These are phyloP conservation scores for Chaetodon trifascialis DNA, from an alignment of 2,113 vertebrate genomes.

Conservation along the genomic window DNA sequence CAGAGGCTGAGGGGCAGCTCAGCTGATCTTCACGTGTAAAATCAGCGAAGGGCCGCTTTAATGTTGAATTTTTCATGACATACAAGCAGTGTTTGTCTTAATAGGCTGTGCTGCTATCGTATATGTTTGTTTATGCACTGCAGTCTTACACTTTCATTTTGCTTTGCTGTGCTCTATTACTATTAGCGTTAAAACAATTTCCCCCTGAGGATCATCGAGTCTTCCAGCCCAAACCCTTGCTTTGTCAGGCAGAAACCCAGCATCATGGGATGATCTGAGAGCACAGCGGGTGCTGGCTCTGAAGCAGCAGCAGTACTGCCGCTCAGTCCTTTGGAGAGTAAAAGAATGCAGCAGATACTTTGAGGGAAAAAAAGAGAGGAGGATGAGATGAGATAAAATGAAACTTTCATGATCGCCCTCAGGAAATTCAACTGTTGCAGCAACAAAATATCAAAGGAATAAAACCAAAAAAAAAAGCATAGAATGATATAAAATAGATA, in stretches of 20 bases:
- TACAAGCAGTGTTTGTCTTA: background rate
- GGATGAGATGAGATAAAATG: slow-evolving; percentile 49
- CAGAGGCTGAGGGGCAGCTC: background rate
- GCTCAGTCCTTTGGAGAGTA: slow-evolving; percentile 31
- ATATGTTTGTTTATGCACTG: background rate
- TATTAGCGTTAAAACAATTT: background rate
- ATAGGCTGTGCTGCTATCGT: background rate
- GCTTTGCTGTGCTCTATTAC: background rate
- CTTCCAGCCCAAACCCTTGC: slow-evolving; percentile 24
- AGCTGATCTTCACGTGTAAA: background rate
- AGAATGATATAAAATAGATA: background rate
- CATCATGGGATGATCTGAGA: slow-evolving; percentile 55
- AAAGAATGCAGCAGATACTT: slow-evolving; percentile 55
- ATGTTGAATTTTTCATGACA: background rate
- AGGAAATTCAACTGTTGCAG: slow-evolving; percentile 48
- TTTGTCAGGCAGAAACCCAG: slow-evolving; percentile 47
- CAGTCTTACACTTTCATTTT: background rate
- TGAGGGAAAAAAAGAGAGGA: slow-evolving; percentile 11
- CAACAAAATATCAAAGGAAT: slow-evolving; percentile 39
- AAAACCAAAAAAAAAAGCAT: background rate
- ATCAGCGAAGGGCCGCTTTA: background rate
- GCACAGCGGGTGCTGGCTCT: slow-evolving; percentile 38
- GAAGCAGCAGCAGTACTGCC: slow-evolving; percentile 8
- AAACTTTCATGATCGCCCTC: slow-evolving; percentile 62
- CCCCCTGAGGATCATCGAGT: slow-evolving; percentile 19